Evolutionary conservation across 2,113 vertebrate genomes (phyloP), one percentile per base, ranked within the genome.

Genomic region (Pungitius pungitius): DNA sequence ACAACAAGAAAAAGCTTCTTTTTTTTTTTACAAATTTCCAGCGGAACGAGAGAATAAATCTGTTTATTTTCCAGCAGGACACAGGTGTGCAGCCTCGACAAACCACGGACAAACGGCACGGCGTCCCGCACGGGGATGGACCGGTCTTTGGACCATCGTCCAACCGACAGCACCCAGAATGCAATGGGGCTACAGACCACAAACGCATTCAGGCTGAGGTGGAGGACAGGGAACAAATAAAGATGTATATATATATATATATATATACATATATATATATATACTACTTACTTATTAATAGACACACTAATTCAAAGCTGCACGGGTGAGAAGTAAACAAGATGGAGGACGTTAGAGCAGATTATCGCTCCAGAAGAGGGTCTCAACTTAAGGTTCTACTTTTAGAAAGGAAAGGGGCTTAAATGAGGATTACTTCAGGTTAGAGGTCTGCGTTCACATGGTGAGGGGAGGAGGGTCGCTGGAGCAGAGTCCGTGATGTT

Each of bases 371-470:
- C 63, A 58, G 60, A 6, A 6, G 60, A 69, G 75, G 75, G 72
- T 68, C 63, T 79, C 69, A 49, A 39, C 60, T 73, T 79, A 75
- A 64, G 55, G n/a, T 8, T 69, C 76, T 85, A 83, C 66, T 54
- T 59, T 60, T 78, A 84, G 58, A 67, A n/a, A 26, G 51, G 11
- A 75, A 85, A 75, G 22, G 55, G 75, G 70, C 60, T 80, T 75
- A 66, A 24, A 51, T 14, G 24, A 54, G 54, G 17, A 60, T 58
- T 73, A 62, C 78, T 78, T 72, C 57, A 59, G 37, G n/a, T n/a
- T n/a, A n/a, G n/a, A 40, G 49, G 43, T 56, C 22, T 39, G n/a
- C 37, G 39, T 55, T 54, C 30, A 65, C 60, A 14, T 18, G 7
- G 8, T 58, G 15, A 51, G 15, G 30, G 15, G 3, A n/a, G n/a